Percentiles rank a stretch among this genome's conserved stretches.
phyloP scores from a whole-genome alignment of 2,888 invertebrate genomes.

The Sinotaia quadrata region DNA sequence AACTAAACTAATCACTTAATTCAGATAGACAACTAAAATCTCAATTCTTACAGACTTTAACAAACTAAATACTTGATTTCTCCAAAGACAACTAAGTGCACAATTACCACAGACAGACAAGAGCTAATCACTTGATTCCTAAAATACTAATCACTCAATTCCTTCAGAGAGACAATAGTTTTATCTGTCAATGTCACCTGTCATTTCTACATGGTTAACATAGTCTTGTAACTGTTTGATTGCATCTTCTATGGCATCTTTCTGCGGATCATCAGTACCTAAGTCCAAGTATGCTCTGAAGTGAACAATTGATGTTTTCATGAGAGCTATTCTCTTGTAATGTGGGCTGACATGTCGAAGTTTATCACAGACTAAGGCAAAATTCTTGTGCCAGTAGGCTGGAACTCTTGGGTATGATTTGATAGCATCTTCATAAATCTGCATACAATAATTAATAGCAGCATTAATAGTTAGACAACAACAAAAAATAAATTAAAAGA shows the following conservation, averaged over 20 bases:
- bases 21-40: no score
- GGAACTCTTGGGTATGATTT: constrained; percentile 52
- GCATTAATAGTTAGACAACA: constrained; percentile 7
- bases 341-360: constrained; percentile 40
- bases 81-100: no score
- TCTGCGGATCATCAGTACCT: constrained; percentile 37
- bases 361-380: constrained; percentile 61
- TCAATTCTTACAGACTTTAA: no score
- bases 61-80: no score
- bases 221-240: constrained; percentile 32
- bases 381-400: constrained; percentile 68
- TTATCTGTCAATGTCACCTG: no score
- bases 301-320: constrained; percentile 44
- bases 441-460: constrained; percentile 37
- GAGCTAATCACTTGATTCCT: no score
- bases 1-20: no score
- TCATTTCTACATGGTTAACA: background rate
- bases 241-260: constrained; percentile 32
- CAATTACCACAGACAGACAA: no score
- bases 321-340: constrained; percentile 33
- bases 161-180: no score
- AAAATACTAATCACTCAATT: no score
- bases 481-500: background rate
- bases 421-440: constrained; percentile 63
- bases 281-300: constrained; percentile 43